Evolutionary conservation across 2,888 invertebrate species (phyloP).

Genomic region (Rotaria socialis): DNA sequence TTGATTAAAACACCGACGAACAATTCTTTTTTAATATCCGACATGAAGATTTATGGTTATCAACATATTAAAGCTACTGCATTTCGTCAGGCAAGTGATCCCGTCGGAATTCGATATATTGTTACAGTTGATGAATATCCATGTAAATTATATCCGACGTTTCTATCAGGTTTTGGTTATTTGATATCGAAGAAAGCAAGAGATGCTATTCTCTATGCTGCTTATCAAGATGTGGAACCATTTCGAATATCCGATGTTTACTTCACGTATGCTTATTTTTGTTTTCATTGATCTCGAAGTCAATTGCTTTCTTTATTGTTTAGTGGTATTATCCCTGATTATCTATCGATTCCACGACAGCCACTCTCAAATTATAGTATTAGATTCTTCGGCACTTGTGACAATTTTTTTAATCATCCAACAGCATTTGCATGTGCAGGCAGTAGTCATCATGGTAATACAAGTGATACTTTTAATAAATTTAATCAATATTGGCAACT

Average conservation of each 20-base stretch:
- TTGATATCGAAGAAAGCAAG: not conserved
- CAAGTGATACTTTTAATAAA: not conserved
- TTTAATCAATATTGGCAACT: slow-evolving; percentile 5
- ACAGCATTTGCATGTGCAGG: not conserved
- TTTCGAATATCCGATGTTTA: slow-evolving; percentile 8
- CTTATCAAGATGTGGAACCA: not conserved
- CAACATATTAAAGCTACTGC: not conserved
- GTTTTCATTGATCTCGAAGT: not conserved
- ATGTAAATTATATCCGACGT: not conserved
- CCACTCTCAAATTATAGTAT: not conserved
- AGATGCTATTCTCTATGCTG: not conserved
- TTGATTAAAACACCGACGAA: not conserved
- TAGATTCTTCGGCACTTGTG: not conserved
- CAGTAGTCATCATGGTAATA: not conserved
- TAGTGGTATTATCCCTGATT: not conserved
- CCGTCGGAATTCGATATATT: not conserved
- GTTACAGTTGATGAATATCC: not conserved
- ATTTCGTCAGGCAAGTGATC: not conserved
- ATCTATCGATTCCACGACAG: not conserved
- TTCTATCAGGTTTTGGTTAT: slow-evolving; percentile 8
- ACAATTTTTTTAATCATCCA: not conserved
- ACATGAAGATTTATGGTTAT: not conserved
- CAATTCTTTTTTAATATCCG: not conserved
- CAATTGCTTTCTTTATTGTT: not conserved
- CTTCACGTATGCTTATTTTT: not conserved